Conservation (phyloP, 1,140 invertebrate genomes). For the Plutomurus gul region DNA sequence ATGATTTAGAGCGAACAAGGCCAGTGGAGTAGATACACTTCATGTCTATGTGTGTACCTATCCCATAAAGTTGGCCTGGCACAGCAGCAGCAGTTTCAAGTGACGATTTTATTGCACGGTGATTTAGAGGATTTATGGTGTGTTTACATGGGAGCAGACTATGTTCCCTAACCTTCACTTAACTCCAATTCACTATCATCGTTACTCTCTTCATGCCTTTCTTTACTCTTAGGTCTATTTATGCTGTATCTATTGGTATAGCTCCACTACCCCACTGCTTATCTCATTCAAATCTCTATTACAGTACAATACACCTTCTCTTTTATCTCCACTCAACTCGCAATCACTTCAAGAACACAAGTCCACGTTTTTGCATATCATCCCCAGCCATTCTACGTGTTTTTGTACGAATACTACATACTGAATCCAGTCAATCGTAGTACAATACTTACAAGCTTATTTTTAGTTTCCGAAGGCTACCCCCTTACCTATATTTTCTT, state of each 20-base stretch:
- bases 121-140: slow-evolving; percentile 52
- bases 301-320: background rate
- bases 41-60: slow-evolving; percentile 1
- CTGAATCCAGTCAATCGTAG: no score
- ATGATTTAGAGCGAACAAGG: slow-evolving; percentile 1
- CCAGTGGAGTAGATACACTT: background rate
- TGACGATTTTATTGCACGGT: slow-evolving; percentile 54
- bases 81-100: slow-evolving; percentile 33
- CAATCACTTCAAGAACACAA: slow-evolving; percentile 1
- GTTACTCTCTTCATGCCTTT: slow-evolving; percentile 33
- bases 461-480: no score
- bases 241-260: background rate
- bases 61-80: slow-evolving; percentile 3
- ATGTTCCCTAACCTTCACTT: slow-evolving; percentile 48
- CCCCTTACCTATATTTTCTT: no score
- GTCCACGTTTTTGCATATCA: background rate
- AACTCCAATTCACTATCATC: slow-evolving; percentile 42
- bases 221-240: slow-evolving; percentile 12
- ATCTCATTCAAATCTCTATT: slow-evolving; percentile 5
- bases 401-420: no score
- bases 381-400: background rate
- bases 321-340: background rate
- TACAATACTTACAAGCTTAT: no score
- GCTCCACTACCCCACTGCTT: background rate
- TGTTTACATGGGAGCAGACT: slow-evolving; percentile 52